These are phyloP conservation scores for Polyommatus iphigenia DNA, from an alignment of 2,888 invertebrate species.

Conservation along the genomic window DNA sequence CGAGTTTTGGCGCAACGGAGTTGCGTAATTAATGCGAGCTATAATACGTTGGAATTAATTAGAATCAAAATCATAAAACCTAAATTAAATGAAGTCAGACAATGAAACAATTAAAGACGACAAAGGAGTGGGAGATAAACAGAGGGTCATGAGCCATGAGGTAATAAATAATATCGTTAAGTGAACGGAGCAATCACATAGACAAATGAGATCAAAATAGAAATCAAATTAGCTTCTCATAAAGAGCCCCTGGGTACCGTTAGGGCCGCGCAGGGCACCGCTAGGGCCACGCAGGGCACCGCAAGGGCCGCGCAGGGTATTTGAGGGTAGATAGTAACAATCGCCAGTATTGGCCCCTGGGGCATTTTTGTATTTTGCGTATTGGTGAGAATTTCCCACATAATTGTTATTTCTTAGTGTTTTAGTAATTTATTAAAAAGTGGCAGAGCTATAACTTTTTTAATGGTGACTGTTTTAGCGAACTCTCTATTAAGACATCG, in stretches of 20 bases:
- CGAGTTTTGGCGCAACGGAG: no score
- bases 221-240: constrained; percentile 54
- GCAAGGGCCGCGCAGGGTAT: constrained; percentile 25
- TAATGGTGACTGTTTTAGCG: no score
- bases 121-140: not conserved
- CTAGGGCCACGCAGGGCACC: not conserved
- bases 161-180: constrained; percentile 37
- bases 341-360: constrained; percentile 30
- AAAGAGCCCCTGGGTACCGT: constrained; percentile 49
- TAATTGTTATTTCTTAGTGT: not conserved
- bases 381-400: not conserved
- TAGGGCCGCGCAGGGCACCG: constrained; percentile 42
- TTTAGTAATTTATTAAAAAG: not conserved
- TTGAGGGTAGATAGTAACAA: constrained; percentile 33
- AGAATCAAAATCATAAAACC: no score
- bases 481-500: no score
- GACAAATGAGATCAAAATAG: constrained; percentile 71
- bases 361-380: constrained; percentile 30
- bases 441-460: not conserved
- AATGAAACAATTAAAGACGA: not conserved
- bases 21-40: no score
- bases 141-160: not conserved
- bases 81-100: no score
- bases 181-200: constrained; percentile 57
- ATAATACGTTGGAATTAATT: not conserved